Base-by-base conservation (phyloP, 2,888 invertebrate species). In the Microplitis deprimator region DNA sequence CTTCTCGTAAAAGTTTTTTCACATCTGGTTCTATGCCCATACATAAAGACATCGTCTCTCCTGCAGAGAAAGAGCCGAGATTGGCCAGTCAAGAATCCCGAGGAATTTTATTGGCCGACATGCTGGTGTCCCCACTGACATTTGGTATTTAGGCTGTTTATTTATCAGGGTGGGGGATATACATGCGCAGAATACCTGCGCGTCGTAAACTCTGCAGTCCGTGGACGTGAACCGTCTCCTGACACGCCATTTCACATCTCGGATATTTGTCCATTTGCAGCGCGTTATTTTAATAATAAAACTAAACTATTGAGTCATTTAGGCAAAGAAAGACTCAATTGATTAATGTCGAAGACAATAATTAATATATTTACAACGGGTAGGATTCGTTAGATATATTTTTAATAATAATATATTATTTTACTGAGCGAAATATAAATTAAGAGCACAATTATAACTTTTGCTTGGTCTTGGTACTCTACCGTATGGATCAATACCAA, bases 161-260 rank as follows among this genome's bases (percentile, higher is more conserved):
- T 73, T 72, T 72, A 16, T 40, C 69, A n/a, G 76, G 77, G 80
- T 71, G 79, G 80, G 39, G 61, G 76, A 69, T 41, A 60, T 68
- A 73, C 39, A 81, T 85, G 86, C 86, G 86, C 83, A 40, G 77
- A 75, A 73, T 64, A 70, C 75, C 69, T 85, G 86, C 87, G 86
- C 85, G 40, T 20, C 77, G 68, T 71, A 72, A 72, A 71, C 73
- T 80, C 71, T 80, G 75, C 84, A 87, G 87, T 87, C 82, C 80
- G 77, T 82, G 83, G 82, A 84, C 84, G 82, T 84, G 82, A 78
- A 77, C 78, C 82, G 84, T 83, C 84, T 80, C 81, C 81, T 79
- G 13, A 73, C 81, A 77, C 78, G 79, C 75, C 75, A 81, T 80
- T 81, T 81, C 78, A 80, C 81, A 80, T 79, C 50, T 80, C 79